Evolutionary conservation across 2,888 invertebrate species (phyloP).

Genomic region (Pristionchus maxplancki): DNA sequence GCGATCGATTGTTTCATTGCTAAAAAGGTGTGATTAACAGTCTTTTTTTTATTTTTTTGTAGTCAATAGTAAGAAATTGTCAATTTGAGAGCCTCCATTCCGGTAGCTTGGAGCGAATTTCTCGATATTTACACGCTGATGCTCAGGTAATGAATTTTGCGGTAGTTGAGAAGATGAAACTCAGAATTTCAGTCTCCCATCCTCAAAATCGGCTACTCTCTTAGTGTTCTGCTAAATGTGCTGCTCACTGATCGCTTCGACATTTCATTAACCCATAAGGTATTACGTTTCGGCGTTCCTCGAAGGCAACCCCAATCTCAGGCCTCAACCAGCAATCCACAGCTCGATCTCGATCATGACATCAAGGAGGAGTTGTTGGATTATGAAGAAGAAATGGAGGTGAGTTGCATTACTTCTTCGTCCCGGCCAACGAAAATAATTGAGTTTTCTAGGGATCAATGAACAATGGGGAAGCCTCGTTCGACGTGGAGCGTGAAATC

Average conservation of each 20-base stretch:
- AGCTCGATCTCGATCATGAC: background rate
- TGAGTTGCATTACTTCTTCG: too few species aligned
- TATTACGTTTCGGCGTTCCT: too few species aligned
- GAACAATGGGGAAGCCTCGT: background rate
- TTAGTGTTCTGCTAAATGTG: background rate
- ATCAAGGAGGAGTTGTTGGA: too few species aligned
- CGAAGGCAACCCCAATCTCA: background rate
- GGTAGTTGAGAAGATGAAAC: too few species aligned
- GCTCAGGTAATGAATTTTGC: background rate
- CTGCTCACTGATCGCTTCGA: background rate
- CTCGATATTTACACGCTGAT: background rate
- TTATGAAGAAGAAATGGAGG: too few species aligned
- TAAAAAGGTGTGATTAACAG: background rate
- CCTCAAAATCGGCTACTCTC: background rate
- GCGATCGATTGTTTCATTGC: background rate
- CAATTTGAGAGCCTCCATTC: too few species aligned
- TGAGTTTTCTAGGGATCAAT: background rate
- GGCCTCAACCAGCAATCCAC: background rate
- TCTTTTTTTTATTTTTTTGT: background rate
- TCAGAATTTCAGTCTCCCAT: background rate
- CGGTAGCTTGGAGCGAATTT: too few species aligned
- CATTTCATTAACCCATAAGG: background rate
- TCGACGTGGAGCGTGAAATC: background rate
- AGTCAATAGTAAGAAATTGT: too few species aligned
- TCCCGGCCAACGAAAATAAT: too few species aligned